A percentile compares a stretch with the other conserved stretches of the same genome.
phyloP scores from a whole-genome alignment of 2,888 invertebrate species.

The Spisula solida region DNA sequence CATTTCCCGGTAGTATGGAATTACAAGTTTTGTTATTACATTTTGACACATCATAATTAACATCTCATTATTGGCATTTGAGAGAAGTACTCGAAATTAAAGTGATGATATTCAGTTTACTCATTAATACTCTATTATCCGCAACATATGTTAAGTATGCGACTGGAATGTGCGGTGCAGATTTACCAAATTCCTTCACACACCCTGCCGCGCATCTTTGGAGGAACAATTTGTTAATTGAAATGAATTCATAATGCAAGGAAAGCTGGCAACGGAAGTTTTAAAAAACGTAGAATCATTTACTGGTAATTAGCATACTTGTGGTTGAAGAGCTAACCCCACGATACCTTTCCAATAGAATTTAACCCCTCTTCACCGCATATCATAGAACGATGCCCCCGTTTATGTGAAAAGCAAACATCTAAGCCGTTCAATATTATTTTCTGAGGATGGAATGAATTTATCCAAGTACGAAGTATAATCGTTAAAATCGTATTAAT shows the following conservation, averaged over 20 bases:
- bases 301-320: neutral
- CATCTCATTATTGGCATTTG: neutral
- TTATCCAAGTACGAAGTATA: neutral
- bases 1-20: neutral
- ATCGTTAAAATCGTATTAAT: too few species aligned
- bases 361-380: neutral
- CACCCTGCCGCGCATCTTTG: neutral
- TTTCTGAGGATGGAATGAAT: neutral
- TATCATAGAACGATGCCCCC: neutral
- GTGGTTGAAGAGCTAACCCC: neutral
- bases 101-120: neutral
- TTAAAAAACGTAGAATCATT: neutral
- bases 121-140: constrained; percentile 3
- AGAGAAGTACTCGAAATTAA: neutral
- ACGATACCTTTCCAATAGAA: neutral
- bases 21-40: constrained; percentile 15
- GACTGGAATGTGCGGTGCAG: neutral
- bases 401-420: neutral
- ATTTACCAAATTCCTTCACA: constrained; percentile 8
- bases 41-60: constrained; percentile 23
- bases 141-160: constrained; percentile 8
- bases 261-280: neutral
- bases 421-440: neutral
- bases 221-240: neutral
- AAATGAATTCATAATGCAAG: neutral